A percentile compares a stretch with the other conserved stretches of the same genome.
Evolutionary conservation across 2,888 invertebrate genomes (phyloP).

Genomic region (Hyposoter dolosus): DNA sequence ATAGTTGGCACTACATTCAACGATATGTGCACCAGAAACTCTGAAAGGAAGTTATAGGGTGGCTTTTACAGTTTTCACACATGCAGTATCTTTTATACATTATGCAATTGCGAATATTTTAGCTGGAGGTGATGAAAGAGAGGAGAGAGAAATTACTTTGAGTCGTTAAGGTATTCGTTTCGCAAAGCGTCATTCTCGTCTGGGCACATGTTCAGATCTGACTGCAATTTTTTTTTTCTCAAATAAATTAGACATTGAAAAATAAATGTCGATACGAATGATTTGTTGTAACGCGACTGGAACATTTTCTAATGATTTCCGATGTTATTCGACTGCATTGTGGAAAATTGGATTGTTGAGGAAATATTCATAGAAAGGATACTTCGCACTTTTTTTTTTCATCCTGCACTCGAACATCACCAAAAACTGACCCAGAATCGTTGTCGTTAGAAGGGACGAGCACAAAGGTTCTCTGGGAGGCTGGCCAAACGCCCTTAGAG

Average conservation of each 20-base stretch:
- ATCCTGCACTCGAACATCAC: neutral
- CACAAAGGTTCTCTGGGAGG: neutral
- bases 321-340: neutral
- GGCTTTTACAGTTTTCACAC: slow-evolving; percentile 47
- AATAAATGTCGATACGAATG: too few species aligned
- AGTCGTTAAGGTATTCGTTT: neutral
- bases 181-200: too few species aligned
- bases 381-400: too few species aligned
- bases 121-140: slow-evolving; percentile 57
- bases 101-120: slow-evolving; percentile 64
- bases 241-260: too few species aligned
- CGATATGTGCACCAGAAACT: slow-evolving; percentile 40
- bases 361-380: too few species aligned
- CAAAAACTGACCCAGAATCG: neutral
- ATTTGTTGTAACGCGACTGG: too few species aligned
- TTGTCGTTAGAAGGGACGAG: neutral
- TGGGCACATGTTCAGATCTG: too few species aligned
- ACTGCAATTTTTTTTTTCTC: too few species aligned
- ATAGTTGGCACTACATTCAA: slow-evolving; percentile 17
- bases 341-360: neutral
- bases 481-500: neutral
- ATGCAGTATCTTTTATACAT: slow-evolving; percentile 67
- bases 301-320: too few species aligned
- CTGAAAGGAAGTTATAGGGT: slow-evolving; percentile 56
- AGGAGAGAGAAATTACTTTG: slow-evolving; percentile 36